Evolutionary conservation across 2,888 invertebrate species (phyloP).

Genomic region (Apamea epomidion): DNA sequence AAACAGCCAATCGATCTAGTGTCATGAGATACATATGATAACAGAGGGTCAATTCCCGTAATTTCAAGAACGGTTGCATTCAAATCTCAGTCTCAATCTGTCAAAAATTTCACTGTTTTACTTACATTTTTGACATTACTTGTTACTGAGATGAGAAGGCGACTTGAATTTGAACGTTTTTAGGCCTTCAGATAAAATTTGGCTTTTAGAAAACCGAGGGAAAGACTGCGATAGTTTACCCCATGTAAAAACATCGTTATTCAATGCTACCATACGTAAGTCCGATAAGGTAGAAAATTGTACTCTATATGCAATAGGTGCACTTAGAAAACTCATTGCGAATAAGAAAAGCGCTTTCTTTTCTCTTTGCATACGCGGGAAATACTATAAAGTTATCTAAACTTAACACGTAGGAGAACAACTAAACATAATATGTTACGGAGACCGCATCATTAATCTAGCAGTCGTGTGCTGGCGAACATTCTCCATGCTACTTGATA

Average conservation of each 20-base stretch:
- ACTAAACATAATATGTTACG: constrained; percentile 24
- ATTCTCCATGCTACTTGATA: constrained; percentile 12
- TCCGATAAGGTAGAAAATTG: constrained; percentile 32
- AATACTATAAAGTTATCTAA: constrained; percentile 47
- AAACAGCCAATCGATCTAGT: not conserved
- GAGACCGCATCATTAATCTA: constrained; percentile 28
- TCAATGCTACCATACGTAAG: constrained; percentile 6
- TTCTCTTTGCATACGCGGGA: constrained; percentile 53
- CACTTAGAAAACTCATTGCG: constrained; percentile 55
- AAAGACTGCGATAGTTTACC: not conserved
- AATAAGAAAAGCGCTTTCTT: constrained; percentile 61
- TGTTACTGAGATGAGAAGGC: not conserved
- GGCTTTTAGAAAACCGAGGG: not conserved
- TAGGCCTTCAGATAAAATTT: not conserved
- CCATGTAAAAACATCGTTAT: not conserved
- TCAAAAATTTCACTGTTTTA: no score
- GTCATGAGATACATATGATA: not conserved
- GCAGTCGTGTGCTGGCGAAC: not conserved
- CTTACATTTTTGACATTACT: not conserved
- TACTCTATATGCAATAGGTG: constrained; percentile 57
- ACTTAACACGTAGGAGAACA: constrained; percentile 36
- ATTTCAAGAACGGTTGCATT: not conserved
- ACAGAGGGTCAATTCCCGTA: not conserved
- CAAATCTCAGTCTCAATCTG: not conserved
- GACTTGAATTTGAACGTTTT: not conserved